A percentile compares a stretch with the other conserved stretches of the same genome.
These are phyloP conservation scores for Rhinella marina DNA, from an alignment of 2,797 vertebrate species.

Conservation along the genomic window DNA sequence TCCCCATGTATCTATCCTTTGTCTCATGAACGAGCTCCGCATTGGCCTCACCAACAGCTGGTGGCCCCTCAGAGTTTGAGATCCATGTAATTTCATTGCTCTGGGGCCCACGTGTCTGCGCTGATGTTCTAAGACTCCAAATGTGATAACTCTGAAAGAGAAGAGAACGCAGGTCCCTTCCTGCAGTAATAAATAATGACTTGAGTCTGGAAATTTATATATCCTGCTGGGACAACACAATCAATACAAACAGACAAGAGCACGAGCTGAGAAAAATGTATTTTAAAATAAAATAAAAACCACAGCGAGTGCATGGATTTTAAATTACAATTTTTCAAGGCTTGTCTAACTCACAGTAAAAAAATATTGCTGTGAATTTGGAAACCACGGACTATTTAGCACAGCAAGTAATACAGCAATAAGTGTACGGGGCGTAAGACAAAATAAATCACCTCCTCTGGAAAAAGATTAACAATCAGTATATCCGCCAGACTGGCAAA, in stretches of 20 bases:
- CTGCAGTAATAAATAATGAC: background rate
- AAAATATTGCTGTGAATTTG: slow-evolving; percentile 26
- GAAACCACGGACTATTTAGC: slow-evolving; percentile 39
- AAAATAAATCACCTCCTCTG: slow-evolving; percentile 40
- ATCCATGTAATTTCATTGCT: background rate
- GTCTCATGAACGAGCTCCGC: background rate
- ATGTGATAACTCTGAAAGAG: background rate
- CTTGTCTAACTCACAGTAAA: slow-evolving; percentile 7
- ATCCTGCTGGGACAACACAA: background rate
- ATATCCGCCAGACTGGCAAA: slow-evolving; percentile 38
- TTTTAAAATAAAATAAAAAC: slow-evolving; percentile 7
- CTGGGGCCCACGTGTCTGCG: background rate
- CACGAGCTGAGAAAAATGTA: background rate
- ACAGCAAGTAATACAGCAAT: slow-evolving; percentile 49
- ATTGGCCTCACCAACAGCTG: background rate
- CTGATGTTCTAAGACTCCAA: background rate
- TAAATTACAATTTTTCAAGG: background rate
- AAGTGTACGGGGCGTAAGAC: slow-evolving; percentile 34
- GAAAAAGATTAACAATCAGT: slow-evolving; percentile 44
- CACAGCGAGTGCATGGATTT: background rate
- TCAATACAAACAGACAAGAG: background rate
- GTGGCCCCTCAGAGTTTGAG: background rate
- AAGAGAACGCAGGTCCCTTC: background rate
- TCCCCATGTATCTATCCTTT: background rate
- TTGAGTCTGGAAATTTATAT: background rate